Conservation (phyloP, 2,797 vertebrate genomes). For the Australoheros facetus region DNA sequence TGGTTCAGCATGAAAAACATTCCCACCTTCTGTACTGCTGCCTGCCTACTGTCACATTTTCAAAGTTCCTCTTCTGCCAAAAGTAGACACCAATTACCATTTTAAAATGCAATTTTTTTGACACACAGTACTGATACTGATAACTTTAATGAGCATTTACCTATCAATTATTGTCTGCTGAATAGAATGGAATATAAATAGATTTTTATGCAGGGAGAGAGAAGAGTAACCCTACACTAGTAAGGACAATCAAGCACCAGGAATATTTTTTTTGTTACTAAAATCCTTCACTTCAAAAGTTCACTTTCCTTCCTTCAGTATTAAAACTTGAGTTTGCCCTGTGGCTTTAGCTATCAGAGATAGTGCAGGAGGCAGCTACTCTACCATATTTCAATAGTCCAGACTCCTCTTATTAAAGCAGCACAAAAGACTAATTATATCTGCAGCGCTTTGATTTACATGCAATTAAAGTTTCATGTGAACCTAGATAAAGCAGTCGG, state of each 20-base stretch:
- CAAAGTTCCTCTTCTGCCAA: slow-evolving; percentile 3
- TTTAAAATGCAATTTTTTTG: slow-evolving; percentile 11
- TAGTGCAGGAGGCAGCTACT: slow-evolving; percentile 21
- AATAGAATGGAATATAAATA: not conserved
- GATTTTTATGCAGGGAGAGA: not conserved
- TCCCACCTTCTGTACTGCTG: slow-evolving; percentile 11
- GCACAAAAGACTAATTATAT: slow-evolving; percentile 76
- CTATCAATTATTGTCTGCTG: not conserved
- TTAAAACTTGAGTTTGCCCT: slow-evolving; percentile 22
- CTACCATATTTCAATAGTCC: slow-evolving; percentile 53
- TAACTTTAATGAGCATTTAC: not conserved
- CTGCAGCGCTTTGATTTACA: slow-evolving; percentile 76
- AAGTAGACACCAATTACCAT: slow-evolving; percentile 5
- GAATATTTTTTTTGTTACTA: not conserved
- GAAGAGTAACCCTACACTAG: not conserved
- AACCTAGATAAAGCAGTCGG: slow-evolving; percentile 62
- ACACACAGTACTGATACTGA: not conserved
- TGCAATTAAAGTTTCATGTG: slow-evolving; percentile 77
- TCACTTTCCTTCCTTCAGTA: not conserved
- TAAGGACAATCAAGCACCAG: not conserved
- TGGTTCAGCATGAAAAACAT: not conserved
- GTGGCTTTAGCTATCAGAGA: slow-evolving; percentile 46
- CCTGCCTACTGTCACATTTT: slow-evolving; percentile 27
- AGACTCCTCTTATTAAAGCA: slow-evolving; percentile 72
- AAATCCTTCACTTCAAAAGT: not conserved